phyloP scores from a whole-genome alignment of 1,140 invertebrate genomes.

The Anastatus disparis region DNA sequence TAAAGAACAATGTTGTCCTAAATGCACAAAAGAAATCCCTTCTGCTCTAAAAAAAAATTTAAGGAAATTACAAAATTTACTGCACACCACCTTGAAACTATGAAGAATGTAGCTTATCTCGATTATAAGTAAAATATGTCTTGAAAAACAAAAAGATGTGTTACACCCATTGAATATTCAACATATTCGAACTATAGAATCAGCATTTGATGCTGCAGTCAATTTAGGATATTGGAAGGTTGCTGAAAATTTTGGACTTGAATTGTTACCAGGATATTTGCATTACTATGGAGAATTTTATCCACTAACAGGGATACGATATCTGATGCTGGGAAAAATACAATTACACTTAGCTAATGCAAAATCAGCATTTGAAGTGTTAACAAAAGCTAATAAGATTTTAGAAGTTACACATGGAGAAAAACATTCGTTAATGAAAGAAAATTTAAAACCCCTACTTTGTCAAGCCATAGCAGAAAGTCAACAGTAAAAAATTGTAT shows the following conservation, averaged over 20 bases:
- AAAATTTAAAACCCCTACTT: conserved; percentile 49
- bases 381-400: conserved; percentile 74
- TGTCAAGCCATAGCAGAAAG: conserved; percentile 44
- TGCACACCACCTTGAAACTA: conserved; percentile 73
- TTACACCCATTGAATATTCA: conserved; percentile 80
- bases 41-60: conserved; percentile 70
- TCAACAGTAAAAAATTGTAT: neutral
- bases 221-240: conserved; percentile 77
- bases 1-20: conserved; percentile 63
- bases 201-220: conserved; percentile 80
- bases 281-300: conserved; percentile 78
- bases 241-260: conserved; percentile 73
- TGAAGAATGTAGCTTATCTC: conserved; percentile 81
- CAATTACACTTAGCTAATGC: conserved; percentile 70
- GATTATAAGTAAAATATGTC: conserved; percentile 79
- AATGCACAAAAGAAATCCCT: conserved; percentile 71
- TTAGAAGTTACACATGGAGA: conserved; percentile 78
- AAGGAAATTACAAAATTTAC: conserved; percentile 75
- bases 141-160: conserved; percentile 75
- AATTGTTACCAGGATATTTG: conserved; percentile 77
- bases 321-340: conserved; percentile 80
- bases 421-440: conserved; percentile 64
- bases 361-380: conserved; percentile 68
- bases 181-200: conserved; percentile 79
- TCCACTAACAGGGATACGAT: conserved; percentile 76